These are phyloP conservation scores for Sphenodon punctatus DNA, from an alignment of 2,797 vertebrate species.

Conservation along the genomic window DNA sequence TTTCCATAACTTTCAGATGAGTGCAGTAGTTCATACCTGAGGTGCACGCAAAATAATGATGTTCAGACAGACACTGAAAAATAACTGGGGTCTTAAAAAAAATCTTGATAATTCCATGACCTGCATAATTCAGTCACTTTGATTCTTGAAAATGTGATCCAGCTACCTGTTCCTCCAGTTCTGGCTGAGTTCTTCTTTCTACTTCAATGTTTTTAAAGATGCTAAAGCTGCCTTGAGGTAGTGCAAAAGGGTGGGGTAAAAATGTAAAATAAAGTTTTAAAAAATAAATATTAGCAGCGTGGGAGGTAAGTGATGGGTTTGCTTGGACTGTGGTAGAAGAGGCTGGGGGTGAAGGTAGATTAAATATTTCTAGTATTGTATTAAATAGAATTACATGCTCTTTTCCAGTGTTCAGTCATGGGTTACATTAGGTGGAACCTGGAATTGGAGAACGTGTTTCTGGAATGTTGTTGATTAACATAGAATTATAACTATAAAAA, in stretches of 20 bases:
- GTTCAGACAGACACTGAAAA: background rate
- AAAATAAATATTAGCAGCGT: no score
- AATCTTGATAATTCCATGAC: slow-evolving; percentile 27
- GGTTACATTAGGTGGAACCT: background rate
- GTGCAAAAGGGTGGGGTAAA: no score
- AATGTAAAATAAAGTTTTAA: no score
- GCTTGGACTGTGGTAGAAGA: background rate
- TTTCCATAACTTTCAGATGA: background rate
- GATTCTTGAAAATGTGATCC: slow-evolving; percentile 65
- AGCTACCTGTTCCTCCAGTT: slow-evolving; percentile 59
- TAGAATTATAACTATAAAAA: background rate
- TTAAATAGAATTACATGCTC: background rate
- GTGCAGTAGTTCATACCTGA: background rate
- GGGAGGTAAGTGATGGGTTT: background rate
- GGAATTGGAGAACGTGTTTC: background rate
- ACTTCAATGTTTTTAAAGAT: no score
- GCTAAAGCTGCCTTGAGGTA: no score
- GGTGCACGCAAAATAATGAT: no score
- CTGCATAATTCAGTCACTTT: slow-evolving; percentile 52
- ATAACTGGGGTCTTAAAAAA: slow-evolving; percentile 25
- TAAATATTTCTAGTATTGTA: background rate
- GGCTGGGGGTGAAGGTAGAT: background rate
- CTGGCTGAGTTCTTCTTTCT: slow-evolving; percentile 17
- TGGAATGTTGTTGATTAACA: background rate
- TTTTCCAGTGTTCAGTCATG: background rate